A percentile compares a stretch with the other conserved stretches of the same genome.
Conservation (phyloP, 1,140 invertebrate species). For the Drosophila elegans region DNA sequence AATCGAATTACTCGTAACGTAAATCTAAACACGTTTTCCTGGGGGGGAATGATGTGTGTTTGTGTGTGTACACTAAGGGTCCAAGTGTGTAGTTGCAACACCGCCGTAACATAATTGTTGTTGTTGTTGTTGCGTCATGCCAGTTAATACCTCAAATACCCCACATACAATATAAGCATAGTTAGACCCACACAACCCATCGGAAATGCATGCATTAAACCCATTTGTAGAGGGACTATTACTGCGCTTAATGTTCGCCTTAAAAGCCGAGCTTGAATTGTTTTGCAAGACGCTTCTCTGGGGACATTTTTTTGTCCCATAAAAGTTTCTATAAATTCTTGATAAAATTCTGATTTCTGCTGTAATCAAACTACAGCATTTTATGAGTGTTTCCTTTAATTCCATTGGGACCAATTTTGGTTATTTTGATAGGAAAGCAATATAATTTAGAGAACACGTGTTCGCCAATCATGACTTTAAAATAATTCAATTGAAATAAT, state of each 20-base stretch:
- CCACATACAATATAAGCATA: conserved; percentile 19
- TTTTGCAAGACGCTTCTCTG: neutral
- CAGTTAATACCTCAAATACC: conserved; percentile 16
- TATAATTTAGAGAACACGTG: too few species aligned
- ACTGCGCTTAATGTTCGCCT: neutral
- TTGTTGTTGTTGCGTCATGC: conserved; percentile 54
- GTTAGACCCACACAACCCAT: neutral
- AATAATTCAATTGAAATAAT: too few species aligned
- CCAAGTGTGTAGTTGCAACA: conserved; percentile 8
- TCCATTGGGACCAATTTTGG: too few species aligned
- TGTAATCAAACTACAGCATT: too few species aligned
- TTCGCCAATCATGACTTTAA: too few species aligned
- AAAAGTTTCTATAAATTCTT: neutral
- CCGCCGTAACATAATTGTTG: conserved; percentile 40
- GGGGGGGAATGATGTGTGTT: conserved; percentile 24
- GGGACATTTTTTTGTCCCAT: too few species aligned
- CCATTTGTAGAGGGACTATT: neutral
- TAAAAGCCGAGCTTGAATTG: neutral
- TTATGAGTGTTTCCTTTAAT: too few species aligned
- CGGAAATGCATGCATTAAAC: conserved; percentile 7
- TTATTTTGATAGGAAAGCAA: too few species aligned
- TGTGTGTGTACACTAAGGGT: conserved; percentile 32
- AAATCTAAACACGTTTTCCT: conserved; percentile 19
- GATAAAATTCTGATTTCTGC: neutral
- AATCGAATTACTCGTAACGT: neutral